Percentiles rank a stretch among this genome's conserved stretches.
Conservation (phyloP, 2,888 invertebrate species). For the Drosophila merina region DNA sequence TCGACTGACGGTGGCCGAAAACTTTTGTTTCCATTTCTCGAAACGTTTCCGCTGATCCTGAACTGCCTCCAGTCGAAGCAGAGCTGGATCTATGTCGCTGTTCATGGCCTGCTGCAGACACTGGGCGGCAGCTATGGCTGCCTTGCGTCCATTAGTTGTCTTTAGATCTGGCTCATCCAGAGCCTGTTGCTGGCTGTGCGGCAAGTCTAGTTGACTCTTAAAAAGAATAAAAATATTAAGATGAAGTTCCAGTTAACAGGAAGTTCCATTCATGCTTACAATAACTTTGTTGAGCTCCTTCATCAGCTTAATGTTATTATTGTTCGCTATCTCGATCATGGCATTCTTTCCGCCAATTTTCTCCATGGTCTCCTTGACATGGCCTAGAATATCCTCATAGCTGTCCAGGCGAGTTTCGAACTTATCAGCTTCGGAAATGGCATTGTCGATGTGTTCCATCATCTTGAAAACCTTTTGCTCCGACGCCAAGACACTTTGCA, state of each 20-base stretch:
- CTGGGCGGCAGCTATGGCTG: slow-evolving; percentile 89
- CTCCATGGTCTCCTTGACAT: slow-evolving; percentile 94
- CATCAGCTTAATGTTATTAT: slow-evolving; percentile 92
- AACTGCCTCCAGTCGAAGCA: slow-evolving; percentile 89
- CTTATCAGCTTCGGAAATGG: slow-evolving; percentile 89
- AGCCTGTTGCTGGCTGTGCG: slow-evolving; percentile 87
- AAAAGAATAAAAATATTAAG: neutral
- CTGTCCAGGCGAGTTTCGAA: slow-evolving; percentile 90
- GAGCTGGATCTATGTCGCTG: slow-evolving; percentile 87
- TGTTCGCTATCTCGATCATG: slow-evolving; percentile 93
- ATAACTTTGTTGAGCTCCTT: slow-evolving; percentile 91
- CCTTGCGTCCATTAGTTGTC: slow-evolving; percentile 86
- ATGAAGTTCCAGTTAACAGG: no score
- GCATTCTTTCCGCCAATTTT: slow-evolving; percentile 96
- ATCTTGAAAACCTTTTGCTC: slow-evolving; percentile 91
- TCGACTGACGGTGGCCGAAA: slow-evolving; percentile 92
- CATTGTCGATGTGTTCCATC: slow-evolving; percentile 91
- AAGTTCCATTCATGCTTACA: slow-evolving; percentile 82
- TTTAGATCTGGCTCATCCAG: slow-evolving; percentile 90
- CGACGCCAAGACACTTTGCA: slow-evolving; percentile 95
- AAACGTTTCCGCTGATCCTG: slow-evolving; percentile 92
- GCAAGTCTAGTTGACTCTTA: slow-evolving; percentile 89
- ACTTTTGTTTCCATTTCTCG: slow-evolving; percentile 90
- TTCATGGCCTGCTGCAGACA: slow-evolving; percentile 90
- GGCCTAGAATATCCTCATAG: slow-evolving; percentile 92